These are phyloP conservation scores for Pseudococcus longispinus DNA, from an alignment of 2,888 invertebrate species.

Conservation along the genomic window DNA sequence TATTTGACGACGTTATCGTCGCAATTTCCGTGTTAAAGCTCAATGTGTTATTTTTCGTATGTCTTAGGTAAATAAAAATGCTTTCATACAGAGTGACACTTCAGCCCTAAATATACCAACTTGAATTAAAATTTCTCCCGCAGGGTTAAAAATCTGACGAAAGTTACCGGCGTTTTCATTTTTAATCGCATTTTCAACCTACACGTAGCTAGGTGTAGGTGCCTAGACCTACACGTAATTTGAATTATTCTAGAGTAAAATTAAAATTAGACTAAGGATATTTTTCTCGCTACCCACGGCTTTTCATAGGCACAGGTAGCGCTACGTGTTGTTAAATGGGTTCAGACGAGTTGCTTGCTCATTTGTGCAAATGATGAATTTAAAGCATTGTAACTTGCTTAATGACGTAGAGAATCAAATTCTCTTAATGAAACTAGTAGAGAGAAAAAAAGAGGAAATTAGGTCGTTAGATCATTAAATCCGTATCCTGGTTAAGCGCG, in stretches of 20 bases:
- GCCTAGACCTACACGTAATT: neutral
- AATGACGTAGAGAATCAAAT: neutral
- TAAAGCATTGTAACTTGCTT: conserved; percentile 19
- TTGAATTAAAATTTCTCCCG: neutral
- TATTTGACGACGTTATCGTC: neutral
- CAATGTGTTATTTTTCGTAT: neutral
- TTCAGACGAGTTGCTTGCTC: neutral
- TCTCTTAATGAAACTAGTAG: neutral
- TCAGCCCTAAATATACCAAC: neutral
- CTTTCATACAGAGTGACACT: neutral
- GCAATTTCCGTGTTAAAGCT: neutral
- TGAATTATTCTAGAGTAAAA: neutral
- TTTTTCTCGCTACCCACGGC: neutral
- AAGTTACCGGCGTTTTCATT: neutral
- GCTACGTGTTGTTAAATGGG: neutral
- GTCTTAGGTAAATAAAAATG: neutral
- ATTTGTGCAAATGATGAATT: conserved; percentile 23
- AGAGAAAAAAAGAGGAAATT: neutral
- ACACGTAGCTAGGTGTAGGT: neutral
- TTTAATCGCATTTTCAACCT: neutral
- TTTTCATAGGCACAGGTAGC: neutral
- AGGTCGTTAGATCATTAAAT: conserved; percentile 11
- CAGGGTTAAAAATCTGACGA: neutral
- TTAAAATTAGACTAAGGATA: neutral
- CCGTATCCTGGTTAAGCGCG: neutral